A percentile compares a stretch with the other conserved stretches of the same genome.
Conservation (phyloP, 2,113 vertebrate genomes). For the Coryphaenoides rupestris region DNA sequence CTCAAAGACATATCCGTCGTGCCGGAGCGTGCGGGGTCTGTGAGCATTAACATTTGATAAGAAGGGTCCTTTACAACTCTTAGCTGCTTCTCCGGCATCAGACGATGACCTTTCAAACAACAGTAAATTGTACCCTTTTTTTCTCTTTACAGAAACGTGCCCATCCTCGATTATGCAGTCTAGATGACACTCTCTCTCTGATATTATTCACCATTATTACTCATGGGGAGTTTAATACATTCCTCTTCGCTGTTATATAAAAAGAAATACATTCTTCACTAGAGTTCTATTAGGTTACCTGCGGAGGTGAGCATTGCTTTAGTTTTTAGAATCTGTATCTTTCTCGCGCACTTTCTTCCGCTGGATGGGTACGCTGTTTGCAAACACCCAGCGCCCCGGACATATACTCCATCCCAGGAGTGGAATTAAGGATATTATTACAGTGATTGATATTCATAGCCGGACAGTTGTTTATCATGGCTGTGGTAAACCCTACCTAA, state of each 20-base stretch:
- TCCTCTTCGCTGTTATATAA: slow-evolving; percentile 40
- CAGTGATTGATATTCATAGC: slow-evolving; percentile 63
- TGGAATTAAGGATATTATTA: slow-evolving; percentile 59
- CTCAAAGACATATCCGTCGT: slow-evolving; percentile 68
- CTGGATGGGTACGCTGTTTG: slow-evolving; percentile 33
- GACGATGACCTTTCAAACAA: slow-evolving; percentile 78
- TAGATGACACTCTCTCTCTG: slow-evolving; percentile 54
- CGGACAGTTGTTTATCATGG: slow-evolving; percentile 66
- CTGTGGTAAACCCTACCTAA: slow-evolving; percentile 58
- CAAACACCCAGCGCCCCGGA: slow-evolving; percentile 35
- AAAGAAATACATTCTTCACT: slow-evolving; percentile 54
- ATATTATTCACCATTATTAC: slow-evolving; percentile 40
- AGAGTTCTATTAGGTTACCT: slow-evolving; percentile 56
- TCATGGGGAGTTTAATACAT: slow-evolving; percentile 46
- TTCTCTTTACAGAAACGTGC: slow-evolving; percentile 57
- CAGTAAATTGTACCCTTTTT: slow-evolving; percentile 71
- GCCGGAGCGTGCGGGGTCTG: slow-evolving; percentile 55
- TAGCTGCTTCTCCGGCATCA: slow-evolving; percentile 69
- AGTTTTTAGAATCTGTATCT: slow-evolving; percentile 17
- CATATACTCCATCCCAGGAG: slow-evolving; percentile 35
- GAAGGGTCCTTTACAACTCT: slow-evolving; percentile 76
- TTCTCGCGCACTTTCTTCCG: slow-evolving; percentile 35
- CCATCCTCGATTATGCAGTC: slow-evolving; percentile 52
- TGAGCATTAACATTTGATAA: slow-evolving; percentile 82
- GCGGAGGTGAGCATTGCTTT: slow-evolving; percentile 35